Evolutionary conservation across 2,113 vertebrate species (phyloP), one percentile per base, ranked within the genome.

Genomic region (Gopherus flavomarginatus): DNA sequence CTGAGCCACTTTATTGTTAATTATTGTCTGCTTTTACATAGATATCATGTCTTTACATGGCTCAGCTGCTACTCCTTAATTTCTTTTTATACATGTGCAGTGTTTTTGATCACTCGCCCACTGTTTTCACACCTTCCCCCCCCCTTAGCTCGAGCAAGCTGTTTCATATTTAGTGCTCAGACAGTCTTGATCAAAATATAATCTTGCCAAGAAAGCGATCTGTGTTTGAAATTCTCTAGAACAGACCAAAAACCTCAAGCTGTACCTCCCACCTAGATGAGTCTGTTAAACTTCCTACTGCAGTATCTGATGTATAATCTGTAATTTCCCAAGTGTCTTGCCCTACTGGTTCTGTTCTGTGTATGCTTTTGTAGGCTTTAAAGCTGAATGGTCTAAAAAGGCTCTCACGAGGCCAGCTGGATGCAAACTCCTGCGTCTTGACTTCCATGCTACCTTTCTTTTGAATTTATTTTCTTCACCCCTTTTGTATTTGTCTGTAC

Each of bases 11-110:
- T 6, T 14, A 92, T 59, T 87, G 83, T 26, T 49, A 8, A 2
- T 24, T 1, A 0, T 75, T 75, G 77, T 52, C 26, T 17, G 42
- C 26, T 5, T 1, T 85, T 93, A 57, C 79, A 35, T 50, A 11
- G 1, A 0, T 0, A 4, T 24, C 42, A 4, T 81, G 42, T 56
- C n/a, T 50, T 26, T n/a, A 11, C n/a, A 14, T n/a, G 72, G 27
- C 83, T 94, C 13, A 1, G 26, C 17, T 81, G 79, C 93, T 27
- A 49, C 8, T 22, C 35, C 54, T 78, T 38, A 31, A 31, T 81
- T 89, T 10, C 50, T 53, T 17, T 9, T 52, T 53, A 82, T 62
- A 84, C 24, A 0, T 1, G 7, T 22, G 19, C 27, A 38, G 2
- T 2, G 2, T 13, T 44, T 82, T 3, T 69, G 89, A 17, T 85